These are phyloP conservation scores for Synanthedon tipuliformis DNA, from an alignment of 2,888 invertebrate species.

Conservation along the genomic window DNA sequence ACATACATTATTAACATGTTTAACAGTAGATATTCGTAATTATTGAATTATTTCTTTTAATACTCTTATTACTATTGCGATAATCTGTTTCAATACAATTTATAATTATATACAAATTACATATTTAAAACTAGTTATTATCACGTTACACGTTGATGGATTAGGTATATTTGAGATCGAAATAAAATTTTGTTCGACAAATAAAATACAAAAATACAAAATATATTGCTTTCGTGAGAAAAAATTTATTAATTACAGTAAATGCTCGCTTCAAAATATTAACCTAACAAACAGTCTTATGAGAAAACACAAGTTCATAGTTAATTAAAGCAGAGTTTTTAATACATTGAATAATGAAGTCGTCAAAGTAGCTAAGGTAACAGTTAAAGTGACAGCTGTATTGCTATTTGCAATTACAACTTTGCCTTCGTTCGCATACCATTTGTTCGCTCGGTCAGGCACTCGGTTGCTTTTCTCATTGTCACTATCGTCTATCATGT, in stretches of 20 bases:
- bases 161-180: slow-evolving; percentile 12
- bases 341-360: slow-evolving; percentile 22
- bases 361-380: slow-evolving; percentile 7
- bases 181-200: neutral
- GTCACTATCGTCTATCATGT: slow-evolving; percentile 23
- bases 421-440: slow-evolving; percentile 61
- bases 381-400: slow-evolving; percentile 17
- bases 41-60: neutral
- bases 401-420: slow-evolving; percentile 29
- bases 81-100: neutral
- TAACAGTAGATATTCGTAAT: slow-evolving; percentile 19
- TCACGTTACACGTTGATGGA: slow-evolving; percentile 61
- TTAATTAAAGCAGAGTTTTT: slow-evolving; percentile 4
- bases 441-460: slow-evolving; percentile 62
- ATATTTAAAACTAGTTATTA: slow-evolving; percentile 60
- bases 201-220: neutral
- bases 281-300: slow-evolving; percentile 2
- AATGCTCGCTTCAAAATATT: slow-evolving; percentile 12
- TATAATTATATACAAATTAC: slow-evolving; percentile 41
- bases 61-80: neutral
- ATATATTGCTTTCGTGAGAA: neutral
- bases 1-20: slow-evolving; percentile 13
- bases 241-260: slow-evolving; percentile 11
- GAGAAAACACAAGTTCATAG: neutral
- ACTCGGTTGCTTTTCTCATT: slow-evolving; percentile 55